Percentiles rank a stretch among this genome's conserved stretches.
phyloP scores from a whole-genome alignment of 2,113 vertebrate species.

The Laticauda laticaudata region DNA sequence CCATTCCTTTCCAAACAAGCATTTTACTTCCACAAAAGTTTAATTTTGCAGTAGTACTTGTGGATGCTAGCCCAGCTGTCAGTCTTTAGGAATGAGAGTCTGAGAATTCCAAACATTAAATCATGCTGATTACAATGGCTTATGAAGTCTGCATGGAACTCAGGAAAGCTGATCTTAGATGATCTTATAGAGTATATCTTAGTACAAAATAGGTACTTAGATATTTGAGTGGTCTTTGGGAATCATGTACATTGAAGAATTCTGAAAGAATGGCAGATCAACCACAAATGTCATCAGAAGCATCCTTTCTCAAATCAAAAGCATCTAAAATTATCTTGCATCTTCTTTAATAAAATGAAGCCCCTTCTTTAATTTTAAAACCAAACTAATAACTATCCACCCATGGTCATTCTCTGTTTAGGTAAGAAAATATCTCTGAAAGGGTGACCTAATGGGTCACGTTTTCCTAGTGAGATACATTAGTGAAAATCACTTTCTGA shows the following conservation, averaged over 20 bases:
- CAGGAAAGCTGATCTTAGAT: conserved; percentile 5
- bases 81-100: neutral
- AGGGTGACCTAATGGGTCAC: neutral
- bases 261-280: neutral
- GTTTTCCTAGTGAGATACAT: neutral
- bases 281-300: neutral
- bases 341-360: neutral
- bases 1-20: neutral
- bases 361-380: neutral
- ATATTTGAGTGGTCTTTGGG: neutral
- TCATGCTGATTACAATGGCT: neutral
- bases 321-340: neutral
- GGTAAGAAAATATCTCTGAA: neutral
- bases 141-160: conserved; percentile 16
- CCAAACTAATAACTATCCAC: neutral
- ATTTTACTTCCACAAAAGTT: conserved; percentile 12
- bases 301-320: neutral
- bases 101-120: conserved; percentile 16
- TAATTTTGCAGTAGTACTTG: neutral
- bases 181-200: neutral
- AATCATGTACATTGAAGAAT: neutral
- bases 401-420: neutral
- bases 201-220: neutral
- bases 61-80: conserved; percentile 9
- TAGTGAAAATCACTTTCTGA: neutral